phyloP scores from a whole-genome alignment of 2,888 invertebrate species.

The Hirtodrosophila alboralis region DNA sequence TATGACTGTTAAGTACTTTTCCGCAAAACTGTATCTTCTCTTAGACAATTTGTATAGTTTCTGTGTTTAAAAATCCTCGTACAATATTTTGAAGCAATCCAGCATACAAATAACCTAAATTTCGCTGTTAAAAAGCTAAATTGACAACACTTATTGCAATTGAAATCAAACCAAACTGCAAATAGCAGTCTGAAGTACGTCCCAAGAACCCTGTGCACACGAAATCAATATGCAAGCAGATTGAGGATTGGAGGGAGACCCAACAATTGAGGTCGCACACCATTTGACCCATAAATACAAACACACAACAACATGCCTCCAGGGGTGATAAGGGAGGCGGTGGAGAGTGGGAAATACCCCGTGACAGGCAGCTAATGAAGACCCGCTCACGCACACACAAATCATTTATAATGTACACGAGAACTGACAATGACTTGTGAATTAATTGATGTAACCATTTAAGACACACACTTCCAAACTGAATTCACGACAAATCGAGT shows the following conservation, averaged over 20 bases:
- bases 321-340: too few species aligned
- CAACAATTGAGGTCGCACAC: slow-evolving; percentile 66
- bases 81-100: too few species aligned
- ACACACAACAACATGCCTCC: neutral
- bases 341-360: too few species aligned
- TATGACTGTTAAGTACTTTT: too few species aligned
- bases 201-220: slow-evolving; percentile 9
- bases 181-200: slow-evolving; percentile 63
- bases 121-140: too few species aligned
- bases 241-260: neutral
- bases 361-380: slow-evolving; percentile 60
- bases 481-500: slow-evolving; percentile 7
- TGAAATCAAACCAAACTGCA: slow-evolving; percentile 69
- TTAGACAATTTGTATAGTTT: too few species aligned
- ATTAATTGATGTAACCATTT: slow-evolving; percentile 75
- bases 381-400: slow-evolving; percentile 63
- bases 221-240: slow-evolving; percentile 58
- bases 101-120: too few species aligned
- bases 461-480: slow-evolving; percentile 33
- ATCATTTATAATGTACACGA: slow-evolving; percentile 73
- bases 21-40: too few species aligned
- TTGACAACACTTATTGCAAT: too few species aligned
- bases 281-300: slow-evolving; percentile 71
- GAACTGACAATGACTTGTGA: slow-evolving; percentile 76
- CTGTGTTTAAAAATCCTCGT: too few species aligned